These are phyloP conservation scores for Delichon dasypus DNA, from an alignment of 2,797 vertebrate genomes.

Conservation along the genomic window DNA sequence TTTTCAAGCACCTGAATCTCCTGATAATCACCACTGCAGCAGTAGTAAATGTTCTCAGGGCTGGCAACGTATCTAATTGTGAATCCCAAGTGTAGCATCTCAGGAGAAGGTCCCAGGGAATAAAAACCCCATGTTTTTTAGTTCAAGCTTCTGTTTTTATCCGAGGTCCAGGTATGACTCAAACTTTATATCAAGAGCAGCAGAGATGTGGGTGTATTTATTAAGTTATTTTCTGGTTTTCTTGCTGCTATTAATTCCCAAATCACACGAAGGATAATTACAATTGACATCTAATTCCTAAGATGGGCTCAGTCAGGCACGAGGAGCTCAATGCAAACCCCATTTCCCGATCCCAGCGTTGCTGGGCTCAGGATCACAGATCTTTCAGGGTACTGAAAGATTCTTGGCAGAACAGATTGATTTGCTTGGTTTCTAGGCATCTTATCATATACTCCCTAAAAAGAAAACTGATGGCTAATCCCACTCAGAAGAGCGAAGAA, in stretches of 20 bases:
- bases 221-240: neutral
- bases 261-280: conserved; percentile 54
- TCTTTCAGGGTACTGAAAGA: conserved; percentile 1
- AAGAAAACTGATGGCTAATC: neutral
- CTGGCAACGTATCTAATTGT: neutral
- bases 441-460: neutral
- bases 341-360: neutral
- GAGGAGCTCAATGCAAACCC: neutral
- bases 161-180: conserved; percentile 18
- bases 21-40: neutral
- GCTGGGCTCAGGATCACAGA: conserved; percentile 4
- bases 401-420: conserved; percentile 13
- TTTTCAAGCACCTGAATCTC: neutral
- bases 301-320: conserved; percentile 16
- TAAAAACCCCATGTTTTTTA: neutral
- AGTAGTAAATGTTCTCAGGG: neutral
- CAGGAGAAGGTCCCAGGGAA: neutral
- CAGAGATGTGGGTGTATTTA: conserved; percentile 1
- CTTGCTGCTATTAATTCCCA: conserved; percentile 34
- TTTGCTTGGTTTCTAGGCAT: conserved; percentile 30
- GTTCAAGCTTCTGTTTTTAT: neutral
- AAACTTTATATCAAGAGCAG: conserved; percentile 8
- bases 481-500: neutral
- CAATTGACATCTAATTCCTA: conserved; percentile 43
- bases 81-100: neutral